Evolutionary conservation across 2,797 vertebrate species (phyloP).

Genomic region (Thalassophryne amazonica): DNA sequence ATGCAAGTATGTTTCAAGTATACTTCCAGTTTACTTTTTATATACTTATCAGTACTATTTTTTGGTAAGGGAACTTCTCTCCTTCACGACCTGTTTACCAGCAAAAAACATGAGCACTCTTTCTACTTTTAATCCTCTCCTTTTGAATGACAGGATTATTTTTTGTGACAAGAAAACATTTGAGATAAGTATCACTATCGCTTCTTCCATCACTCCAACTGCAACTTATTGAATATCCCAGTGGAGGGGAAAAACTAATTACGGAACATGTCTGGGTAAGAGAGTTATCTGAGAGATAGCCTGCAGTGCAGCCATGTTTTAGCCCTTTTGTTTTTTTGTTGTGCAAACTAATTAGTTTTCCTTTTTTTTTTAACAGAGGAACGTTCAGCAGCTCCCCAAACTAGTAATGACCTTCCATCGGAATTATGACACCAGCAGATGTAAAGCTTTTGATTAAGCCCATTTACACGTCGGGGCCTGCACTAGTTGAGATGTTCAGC

Average conservation of each 20-base stretch:
- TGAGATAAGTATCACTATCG: slow-evolving; percentile 77
- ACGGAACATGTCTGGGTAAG: slow-evolving; percentile 79
- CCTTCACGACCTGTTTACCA: slow-evolving; percentile 61
- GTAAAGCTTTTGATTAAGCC: slow-evolving; percentile 76
- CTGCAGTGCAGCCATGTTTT: slow-evolving; percentile 77
- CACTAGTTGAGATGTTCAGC: slow-evolving; percentile 58
- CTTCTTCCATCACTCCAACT: slow-evolving; percentile 74
- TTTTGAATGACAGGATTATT: slow-evolving; percentile 74
- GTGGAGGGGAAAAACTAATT: slow-evolving; percentile 81
- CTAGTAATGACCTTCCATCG: slow-evolving; percentile 73
- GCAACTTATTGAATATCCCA: slow-evolving; percentile 81
- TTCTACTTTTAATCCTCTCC: slow-evolving; percentile 68
- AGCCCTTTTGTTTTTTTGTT: slow-evolving; percentile 77
- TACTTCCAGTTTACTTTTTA: no score
- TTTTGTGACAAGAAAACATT: slow-evolving; percentile 67
- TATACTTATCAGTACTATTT: no score
- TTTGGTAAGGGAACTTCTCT: slow-evolving; percentile 40
- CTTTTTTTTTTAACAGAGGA: slow-evolving; percentile 58
- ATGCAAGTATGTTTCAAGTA: no score
- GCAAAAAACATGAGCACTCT: slow-evolving; percentile 38
- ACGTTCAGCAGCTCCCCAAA: slow-evolving; percentile 71
- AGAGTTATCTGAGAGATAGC: slow-evolving; percentile 80
- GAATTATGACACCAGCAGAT: slow-evolving; percentile 76
- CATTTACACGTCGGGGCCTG: slow-evolving; percentile 61
- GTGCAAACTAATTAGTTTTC: slow-evolving; percentile 81